A percentile compares a stretch with the other conserved stretches of the same genome.
Evolutionary conservation across 2,113 vertebrate species (phyloP).

Genomic region (Fregetta grallaria): DNA sequence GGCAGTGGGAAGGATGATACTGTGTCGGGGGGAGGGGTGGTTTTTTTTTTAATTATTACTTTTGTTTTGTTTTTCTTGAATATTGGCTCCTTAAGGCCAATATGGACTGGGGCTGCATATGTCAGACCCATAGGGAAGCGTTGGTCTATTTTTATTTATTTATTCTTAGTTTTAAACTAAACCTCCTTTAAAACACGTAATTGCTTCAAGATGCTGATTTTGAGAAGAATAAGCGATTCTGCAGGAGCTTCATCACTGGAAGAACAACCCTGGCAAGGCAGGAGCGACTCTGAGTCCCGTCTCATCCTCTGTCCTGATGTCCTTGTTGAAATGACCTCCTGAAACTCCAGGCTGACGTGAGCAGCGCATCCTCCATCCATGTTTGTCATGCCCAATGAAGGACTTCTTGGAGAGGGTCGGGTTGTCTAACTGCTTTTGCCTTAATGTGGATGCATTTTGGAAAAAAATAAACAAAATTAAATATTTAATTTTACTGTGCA

Average conservation of each 20-base stretch:
- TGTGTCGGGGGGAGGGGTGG: not conserved
- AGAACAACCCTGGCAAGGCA: not conserved
- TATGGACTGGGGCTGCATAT: not conserved
- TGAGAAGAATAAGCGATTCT: not conserved
- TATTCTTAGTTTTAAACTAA: not conserved
- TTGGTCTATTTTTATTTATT: not conserved
- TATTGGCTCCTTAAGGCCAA: not conserved
- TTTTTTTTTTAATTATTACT: not conserved
- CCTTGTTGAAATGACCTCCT: not conserved
- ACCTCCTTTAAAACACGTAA: not conserved
- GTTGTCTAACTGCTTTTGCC: not conserved
- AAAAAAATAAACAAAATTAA: not conserved
- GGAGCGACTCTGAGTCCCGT: not conserved
- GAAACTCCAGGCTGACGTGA: not conserved
- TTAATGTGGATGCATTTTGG: not conserved
- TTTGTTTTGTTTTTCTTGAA: not conserved
- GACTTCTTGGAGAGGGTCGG: too few species aligned
- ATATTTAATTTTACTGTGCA: not conserved
- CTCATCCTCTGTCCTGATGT: too few species aligned
- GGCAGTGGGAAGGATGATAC: not conserved
- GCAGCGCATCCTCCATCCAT: accelerated
- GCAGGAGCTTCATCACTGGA: not conserved
- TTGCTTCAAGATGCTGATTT: not conserved
- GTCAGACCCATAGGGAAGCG: not conserved
- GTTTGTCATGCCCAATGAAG: accelerated